Percentiles rank a stretch among this genome's conserved stretches.
These are phyloP conservation scores for Xenopus borealis DNA, from an alignment of 2,113 vertebrate genomes.

Conservation along the genomic window DNA sequence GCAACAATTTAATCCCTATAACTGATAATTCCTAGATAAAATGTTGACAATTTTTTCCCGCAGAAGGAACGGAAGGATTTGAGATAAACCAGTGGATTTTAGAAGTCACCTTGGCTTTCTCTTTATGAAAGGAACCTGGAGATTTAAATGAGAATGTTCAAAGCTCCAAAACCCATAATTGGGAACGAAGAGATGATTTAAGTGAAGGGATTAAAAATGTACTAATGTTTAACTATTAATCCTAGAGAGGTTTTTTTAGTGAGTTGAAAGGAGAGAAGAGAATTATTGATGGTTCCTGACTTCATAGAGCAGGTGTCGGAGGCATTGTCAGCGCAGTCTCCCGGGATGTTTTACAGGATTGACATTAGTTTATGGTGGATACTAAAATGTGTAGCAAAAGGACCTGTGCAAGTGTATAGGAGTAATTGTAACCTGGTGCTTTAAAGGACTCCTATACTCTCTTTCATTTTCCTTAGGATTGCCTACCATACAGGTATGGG, in stretches of 20 bases:
- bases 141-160: not conserved
- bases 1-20: slow-evolving; percentile 18
- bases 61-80: slow-evolving; percentile 9
- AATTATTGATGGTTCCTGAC: not conserved
- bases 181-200: not conserved
- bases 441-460: no score
- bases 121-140: not conserved
- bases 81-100: not conserved
- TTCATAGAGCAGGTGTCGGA: no score
- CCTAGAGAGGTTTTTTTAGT: not conserved
- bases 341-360: no score
- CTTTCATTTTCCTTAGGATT: no score
- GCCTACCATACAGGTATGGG: no score
- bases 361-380: no score
- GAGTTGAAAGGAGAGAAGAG: not conserved
- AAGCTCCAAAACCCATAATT: not conserved
- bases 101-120: slow-evolving; percentile 6
- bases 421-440: no score
- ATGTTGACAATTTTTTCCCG: slow-evolving; percentile 28
- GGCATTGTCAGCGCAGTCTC: no score
- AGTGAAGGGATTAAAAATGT: slow-evolving; percentile 7
- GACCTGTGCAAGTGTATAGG: no score
- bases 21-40: slow-evolving; percentile 32
- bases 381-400: no score
- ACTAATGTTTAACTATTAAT: not conserved